phyloP scores from a whole-genome alignment of 2,113 vertebrate genomes.

The Aphyosemion australe region DNA sequence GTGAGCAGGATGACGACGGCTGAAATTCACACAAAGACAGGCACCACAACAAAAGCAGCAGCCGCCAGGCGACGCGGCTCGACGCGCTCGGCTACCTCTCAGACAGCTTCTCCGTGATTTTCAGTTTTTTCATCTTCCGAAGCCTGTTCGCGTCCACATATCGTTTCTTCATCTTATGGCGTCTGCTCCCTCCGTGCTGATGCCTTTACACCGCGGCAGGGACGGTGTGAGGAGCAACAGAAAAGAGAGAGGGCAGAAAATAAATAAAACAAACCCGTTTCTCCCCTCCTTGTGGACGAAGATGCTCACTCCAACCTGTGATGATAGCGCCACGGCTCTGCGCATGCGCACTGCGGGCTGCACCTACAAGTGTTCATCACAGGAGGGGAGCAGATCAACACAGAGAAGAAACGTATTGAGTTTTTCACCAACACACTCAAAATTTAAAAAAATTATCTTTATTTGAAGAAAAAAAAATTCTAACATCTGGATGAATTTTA shows the following conservation, averaged over 20 bases:
- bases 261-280: conserved; percentile 5
- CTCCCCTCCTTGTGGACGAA: conserved; percentile 27
- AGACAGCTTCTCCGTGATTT: conserved; percentile 80
- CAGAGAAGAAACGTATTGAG: neutral
- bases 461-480: too few relatives aligned
- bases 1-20: conserved; percentile 55
- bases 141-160: conserved; percentile 80
- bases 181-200: conserved; percentile 49
- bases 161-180: conserved; percentile 84
- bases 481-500: too few relatives aligned
- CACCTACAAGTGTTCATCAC: conserved; percentile 43
- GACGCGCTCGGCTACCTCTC: conserved; percentile 72
- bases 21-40: conserved; percentile 66
- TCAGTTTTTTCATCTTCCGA: conserved; percentile 81
- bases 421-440: too few relatives aligned
- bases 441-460: too few relatives aligned
- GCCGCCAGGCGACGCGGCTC: conserved; percentile 27
- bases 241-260: conserved; percentile 6
- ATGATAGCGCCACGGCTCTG: conserved; percentile 32
- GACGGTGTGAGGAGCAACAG: neutral
- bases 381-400: conserved; percentile 49
- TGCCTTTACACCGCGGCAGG: conserved; percentile 37
- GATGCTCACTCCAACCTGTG: conserved; percentile 59
- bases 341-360: conserved; percentile 61
- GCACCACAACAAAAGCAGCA: conserved; percentile 68